Percentiles rank a stretch among this genome's conserved stretches.
These are phyloP conservation scores for Trissoscelio sp. DNA, from an alignment of 2,888 invertebrate species.

Conservation along the genomic window DNA sequence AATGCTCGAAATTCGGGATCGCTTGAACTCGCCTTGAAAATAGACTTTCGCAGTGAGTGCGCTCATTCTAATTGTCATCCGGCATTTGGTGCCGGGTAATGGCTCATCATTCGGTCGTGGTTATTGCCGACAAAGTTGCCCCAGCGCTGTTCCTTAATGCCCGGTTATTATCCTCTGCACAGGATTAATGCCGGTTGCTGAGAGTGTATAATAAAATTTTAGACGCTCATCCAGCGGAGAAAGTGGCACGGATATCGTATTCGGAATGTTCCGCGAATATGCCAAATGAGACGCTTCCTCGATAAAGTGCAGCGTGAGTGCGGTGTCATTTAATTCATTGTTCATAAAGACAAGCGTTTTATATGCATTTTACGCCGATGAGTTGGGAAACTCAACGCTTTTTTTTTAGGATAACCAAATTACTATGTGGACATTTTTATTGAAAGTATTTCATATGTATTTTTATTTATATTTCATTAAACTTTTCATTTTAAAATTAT, in stretches of 20 bases:
- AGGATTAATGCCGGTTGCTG: constrained; percentile 15
- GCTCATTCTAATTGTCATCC: constrained; percentile 48
- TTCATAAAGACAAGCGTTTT: constrained; percentile 34
- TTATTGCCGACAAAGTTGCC: constrained; percentile 44
- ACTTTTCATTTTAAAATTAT: too few species aligned
- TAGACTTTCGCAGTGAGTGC: constrained; percentile 20
- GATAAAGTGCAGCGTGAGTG: constrained; percentile 19
- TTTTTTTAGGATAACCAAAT: constrained; percentile 42
- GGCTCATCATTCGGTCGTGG: constrained; percentile 24
- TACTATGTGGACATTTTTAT: background rate
- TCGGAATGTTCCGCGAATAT: constrained; percentile 51
- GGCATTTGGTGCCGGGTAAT: background rate
- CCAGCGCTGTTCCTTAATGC: constrained; percentile 21
- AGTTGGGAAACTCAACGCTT: background rate
- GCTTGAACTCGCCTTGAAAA: constrained; percentile 16
- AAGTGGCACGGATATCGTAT: constrained; percentile 61
- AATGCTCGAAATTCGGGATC: constrained; percentile 26
- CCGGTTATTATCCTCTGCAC: constrained; percentile 27
- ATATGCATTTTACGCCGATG: background rate
- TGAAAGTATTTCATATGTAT: background rate
- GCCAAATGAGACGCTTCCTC: constrained; percentile 39
- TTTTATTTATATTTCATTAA: background rate
- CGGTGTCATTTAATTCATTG: constrained; percentile 12
- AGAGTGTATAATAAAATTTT: constrained; percentile 49
- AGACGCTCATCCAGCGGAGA: constrained; percentile 49